Evolutionary conservation across 2,113 vertebrate genomes (phyloP).

Genomic region (Lucifuga dentata): DNA sequence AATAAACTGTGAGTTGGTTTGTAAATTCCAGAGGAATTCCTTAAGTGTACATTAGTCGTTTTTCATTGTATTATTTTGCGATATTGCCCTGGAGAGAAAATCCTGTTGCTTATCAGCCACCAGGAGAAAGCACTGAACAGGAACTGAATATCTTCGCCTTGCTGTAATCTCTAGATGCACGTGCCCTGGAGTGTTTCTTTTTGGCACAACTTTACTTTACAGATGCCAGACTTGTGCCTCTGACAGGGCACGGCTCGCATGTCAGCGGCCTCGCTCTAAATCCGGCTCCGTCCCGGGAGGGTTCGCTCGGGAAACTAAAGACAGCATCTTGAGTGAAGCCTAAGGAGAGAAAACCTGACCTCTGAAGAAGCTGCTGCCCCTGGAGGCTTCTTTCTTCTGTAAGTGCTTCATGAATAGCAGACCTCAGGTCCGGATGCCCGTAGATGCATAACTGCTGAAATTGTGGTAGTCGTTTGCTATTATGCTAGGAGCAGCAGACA

Average conservation of each 20-base stretch:
- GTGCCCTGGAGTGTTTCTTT: constrained; percentile 34
- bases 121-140: constrained; percentile 36
- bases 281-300: constrained; percentile 28
- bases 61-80: constrained; percentile 22
- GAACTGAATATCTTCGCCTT: constrained; percentile 59
- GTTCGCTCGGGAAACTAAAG: constrained; percentile 25
- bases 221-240: constrained; percentile 43
- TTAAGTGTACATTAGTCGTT: constrained; percentile 5
- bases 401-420: constrained; percentile 62
- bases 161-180: constrained; percentile 38
- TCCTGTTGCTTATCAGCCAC: constrained; percentile 29
- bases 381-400: constrained; percentile 38
- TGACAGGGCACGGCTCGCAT: constrained; percentile 32
- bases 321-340: constrained; percentile 28
- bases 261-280: constrained; percentile 37
- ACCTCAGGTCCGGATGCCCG: constrained; percentile 52
- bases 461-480: constrained; percentile 23
- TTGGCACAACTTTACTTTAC: constrained; percentile 53
- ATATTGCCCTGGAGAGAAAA: constrained; percentile 32
- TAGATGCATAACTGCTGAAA: constrained; percentile 33
- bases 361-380: constrained; percentile 46
- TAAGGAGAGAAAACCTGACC: constrained; percentile 49
- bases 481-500: constrained; percentile 17
- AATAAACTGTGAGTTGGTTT: too few relatives aligned
- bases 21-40: too few relatives aligned